These are phyloP conservation scores for Halocynthia roretzi DNA, from an alignment of 23 tunicate genomes.

Conservation along the genomic window DNA sequence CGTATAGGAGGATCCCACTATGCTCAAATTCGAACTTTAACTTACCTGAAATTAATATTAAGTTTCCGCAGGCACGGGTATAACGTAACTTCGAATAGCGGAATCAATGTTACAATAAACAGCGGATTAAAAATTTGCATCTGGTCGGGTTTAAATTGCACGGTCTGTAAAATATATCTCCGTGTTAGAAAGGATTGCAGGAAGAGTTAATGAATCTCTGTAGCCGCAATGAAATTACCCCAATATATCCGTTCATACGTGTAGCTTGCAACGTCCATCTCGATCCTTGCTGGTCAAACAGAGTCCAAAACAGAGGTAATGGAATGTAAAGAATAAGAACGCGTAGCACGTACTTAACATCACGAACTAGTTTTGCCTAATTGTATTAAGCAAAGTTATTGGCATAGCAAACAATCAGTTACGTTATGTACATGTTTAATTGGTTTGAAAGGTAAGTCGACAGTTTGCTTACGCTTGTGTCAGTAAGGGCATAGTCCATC, in stretches of 20 bases:
- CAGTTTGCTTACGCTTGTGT: slow-evolving; percentile 37
- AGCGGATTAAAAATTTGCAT: slow-evolving; percentile 99
- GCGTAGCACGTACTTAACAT: slow-evolving; percentile 61
- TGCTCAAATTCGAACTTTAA: too few relatives aligned
- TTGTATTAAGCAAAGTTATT: background rate
- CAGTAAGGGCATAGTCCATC: slow-evolving; percentile 88
- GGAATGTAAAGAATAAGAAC: slow-evolving; percentile 84
- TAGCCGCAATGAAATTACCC: slow-evolving; percentile 25
- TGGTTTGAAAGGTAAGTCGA: background rate
- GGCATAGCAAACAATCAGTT: background rate
- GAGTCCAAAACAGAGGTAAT: slow-evolving; percentile 89
- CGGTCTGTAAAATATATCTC: background rate
- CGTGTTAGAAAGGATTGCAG: too few relatives aligned
- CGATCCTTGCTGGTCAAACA: slow-evolving; percentile 98
- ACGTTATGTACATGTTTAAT: too few relatives aligned
- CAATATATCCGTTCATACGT: slow-evolving; percentile 90
- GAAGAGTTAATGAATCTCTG: too few relatives aligned
- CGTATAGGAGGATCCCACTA: too few relatives aligned
- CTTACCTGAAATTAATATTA: slow-evolving; percentile 90
- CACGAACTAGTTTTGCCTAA: slow-evolving; percentile 59
- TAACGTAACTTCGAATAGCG: slow-evolving; percentile 83
- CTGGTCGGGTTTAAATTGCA: slow-evolving; percentile 72
- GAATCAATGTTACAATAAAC: slow-evolving; percentile 87
- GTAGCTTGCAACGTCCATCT: slow-evolving; percentile 97
- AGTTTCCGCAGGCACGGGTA: slow-evolving; percentile 71